These are phyloP conservation scores for Prosopocoilus inquinatus DNA, from an alignment of 2,888 invertebrate genomes.

Conservation along the genomic window DNA sequence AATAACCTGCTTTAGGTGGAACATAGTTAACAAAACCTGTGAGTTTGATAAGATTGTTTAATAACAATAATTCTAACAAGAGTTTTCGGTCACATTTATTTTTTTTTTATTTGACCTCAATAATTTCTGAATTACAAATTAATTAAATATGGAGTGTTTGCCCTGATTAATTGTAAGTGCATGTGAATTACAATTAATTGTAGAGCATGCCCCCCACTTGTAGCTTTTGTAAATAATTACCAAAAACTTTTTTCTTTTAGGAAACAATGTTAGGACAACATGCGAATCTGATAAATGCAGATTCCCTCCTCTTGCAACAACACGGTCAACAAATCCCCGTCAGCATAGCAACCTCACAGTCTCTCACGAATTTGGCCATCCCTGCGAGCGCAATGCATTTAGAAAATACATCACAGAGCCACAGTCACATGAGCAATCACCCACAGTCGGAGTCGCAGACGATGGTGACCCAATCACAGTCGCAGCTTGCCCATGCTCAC, in stretches of 20 bases:
- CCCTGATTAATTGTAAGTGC: too few relatives aligned
- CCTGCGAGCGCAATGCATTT: constrained; percentile 47
- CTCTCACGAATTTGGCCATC: constrained; percentile 46
- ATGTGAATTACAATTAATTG: too few relatives aligned
- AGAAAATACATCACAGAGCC: constrained; percentile 37
- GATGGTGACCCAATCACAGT: constrained; percentile 44
- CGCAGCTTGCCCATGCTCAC: constrained; percentile 45
- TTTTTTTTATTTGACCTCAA: too few relatives aligned
- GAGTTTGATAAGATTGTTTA: too few relatives aligned
- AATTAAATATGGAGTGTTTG: too few relatives aligned
- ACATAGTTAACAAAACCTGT: too few relatives aligned
- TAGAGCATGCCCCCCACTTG: too few relatives aligned
- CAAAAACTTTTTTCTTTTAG: constrained; percentile 34
- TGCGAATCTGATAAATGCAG: constrained; percentile 46
- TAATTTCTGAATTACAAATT: too few relatives aligned
- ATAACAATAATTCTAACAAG: too few relatives aligned
- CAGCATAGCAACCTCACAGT: constrained; percentile 47
- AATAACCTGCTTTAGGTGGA: too few relatives aligned
- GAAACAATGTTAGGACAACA: constrained; percentile 59
- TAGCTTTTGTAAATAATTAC: too few relatives aligned
- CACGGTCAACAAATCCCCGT: constrained; percentile 47
- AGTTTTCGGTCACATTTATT: too few relatives aligned
- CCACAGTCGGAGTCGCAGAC: constrained; percentile 32
- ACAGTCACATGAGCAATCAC: constrained; percentile 26
- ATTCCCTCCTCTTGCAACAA: constrained; percentile 47